phyloP scores from a whole-genome alignment of 2,113 vertebrate genomes.

The Caranx melampygus region DNA sequence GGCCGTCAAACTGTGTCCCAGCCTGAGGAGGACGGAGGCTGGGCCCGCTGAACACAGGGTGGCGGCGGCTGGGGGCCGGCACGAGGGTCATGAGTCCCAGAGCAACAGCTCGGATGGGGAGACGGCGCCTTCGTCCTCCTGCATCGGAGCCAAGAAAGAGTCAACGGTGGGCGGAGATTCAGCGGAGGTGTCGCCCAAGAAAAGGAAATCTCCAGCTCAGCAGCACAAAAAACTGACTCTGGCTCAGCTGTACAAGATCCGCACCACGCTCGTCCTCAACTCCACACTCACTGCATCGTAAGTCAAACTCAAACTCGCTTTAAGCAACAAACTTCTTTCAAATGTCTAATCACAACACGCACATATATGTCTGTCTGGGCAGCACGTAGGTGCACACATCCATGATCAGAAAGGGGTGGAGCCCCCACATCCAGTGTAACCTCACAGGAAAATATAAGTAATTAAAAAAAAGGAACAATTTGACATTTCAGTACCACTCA shows the following conservation, averaged over 20 bases:
- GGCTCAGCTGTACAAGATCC: slow-evolving; percentile 92
- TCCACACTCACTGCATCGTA: slow-evolving; percentile 98
- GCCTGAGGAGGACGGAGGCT: slow-evolving; percentile 54
- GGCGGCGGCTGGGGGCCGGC: not conserved
- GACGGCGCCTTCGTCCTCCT: slow-evolving; percentile 25
- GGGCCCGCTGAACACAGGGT: not conserved
- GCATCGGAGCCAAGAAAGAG: slow-evolving; percentile 26
- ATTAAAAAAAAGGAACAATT: too few species aligned
- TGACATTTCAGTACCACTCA: too few species aligned
- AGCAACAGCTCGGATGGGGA: slow-evolving; percentile 71
- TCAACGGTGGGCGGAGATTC: not conserved
- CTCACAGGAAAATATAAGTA: too few species aligned
- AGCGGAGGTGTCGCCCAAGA: slow-evolving; percentile 63
- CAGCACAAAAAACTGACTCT: slow-evolving; percentile 94
- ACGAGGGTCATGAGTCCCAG: not conserved
- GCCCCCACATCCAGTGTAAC: too few species aligned
- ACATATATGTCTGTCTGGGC: too few species aligned
- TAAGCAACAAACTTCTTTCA: too few species aligned
- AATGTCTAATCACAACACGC: too few species aligned
- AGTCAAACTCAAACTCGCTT: slow-evolving; percentile 64
- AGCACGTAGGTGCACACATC: too few species aligned
- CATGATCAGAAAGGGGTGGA: too few species aligned
- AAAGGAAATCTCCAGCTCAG: slow-evolving; percentile 75
- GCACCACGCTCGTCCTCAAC: slow-evolving; percentile 94
- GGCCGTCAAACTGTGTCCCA: slow-evolving; percentile 56